phyloP scores from a whole-genome alignment of 2,888 invertebrate genomes.

The Acleris emargana region DNA sequence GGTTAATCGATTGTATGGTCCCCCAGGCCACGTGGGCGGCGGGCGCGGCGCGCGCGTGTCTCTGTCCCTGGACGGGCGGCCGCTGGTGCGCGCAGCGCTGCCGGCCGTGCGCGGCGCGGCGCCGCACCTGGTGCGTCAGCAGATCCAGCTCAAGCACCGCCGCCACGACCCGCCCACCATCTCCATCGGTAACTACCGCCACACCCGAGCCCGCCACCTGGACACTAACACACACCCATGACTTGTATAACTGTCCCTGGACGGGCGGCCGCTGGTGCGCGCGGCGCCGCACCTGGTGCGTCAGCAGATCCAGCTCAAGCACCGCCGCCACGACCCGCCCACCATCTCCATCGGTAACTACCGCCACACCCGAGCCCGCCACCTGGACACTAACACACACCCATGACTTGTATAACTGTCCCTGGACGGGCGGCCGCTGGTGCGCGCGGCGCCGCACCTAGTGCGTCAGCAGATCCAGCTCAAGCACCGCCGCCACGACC shows the following conservation, averaged over 20 bases:
- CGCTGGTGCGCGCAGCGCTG: slow-evolving; percentile 57
- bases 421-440: slow-evolving; percentile 63
- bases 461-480: slow-evolving; percentile 65
- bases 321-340: slow-evolving; percentile 35
- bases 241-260: slow-evolving; percentile 63
- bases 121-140: slow-evolving; percentile 56
- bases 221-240: too few relatives aligned
- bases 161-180: slow-evolving; percentile 25
- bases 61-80: slow-evolving; percentile 63
- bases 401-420: too few relatives aligned
- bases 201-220: too few relatives aligned
- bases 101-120: slow-evolving; percentile 45
- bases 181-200: slow-evolving; percentile 22
- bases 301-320: slow-evolving; percentile 67
- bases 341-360: slow-evolving; percentile 30
- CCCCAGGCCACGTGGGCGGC: not conserved
- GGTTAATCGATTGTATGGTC: too few relatives aligned
- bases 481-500: slow-evolving; percentile 46
- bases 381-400: too few relatives aligned
- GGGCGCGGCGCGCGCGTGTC: slow-evolving; percentile 44
- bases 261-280: slow-evolving; percentile 63
- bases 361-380: too few relatives aligned
- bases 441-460: slow-evolving; percentile 52
- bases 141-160: slow-evolving; percentile 62
- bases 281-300: slow-evolving; percentile 51